Percentiles rank a stretch among this genome's conserved stretches.
Conservation (phyloP, 2,888 invertebrate species). For the Tetramorium bicarinatum region DNA sequence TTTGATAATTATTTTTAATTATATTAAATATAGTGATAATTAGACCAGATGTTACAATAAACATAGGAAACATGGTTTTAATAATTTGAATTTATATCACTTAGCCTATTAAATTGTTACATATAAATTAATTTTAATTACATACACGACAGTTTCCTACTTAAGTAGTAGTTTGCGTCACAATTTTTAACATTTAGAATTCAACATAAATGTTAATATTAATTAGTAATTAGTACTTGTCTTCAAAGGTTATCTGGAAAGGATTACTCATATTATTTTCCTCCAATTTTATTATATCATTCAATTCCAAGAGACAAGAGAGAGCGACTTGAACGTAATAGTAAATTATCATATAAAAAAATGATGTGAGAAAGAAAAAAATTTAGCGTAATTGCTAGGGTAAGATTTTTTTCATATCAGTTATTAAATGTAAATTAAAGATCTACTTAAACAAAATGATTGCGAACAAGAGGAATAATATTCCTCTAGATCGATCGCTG, state of each 20-base stretch:
- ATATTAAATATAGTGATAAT: not conserved
- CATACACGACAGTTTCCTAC: not conserved
- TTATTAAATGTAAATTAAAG: slow-evolving; percentile 1
- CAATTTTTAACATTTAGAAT: not conserved
- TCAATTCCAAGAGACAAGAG: not conserved
- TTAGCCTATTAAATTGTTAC: not conserved
- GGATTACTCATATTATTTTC: not conserved
- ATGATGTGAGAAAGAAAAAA: not conserved
- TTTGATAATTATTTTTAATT: not conserved
- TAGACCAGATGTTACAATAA: not conserved
- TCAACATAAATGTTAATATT: not conserved
- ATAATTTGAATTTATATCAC: not conserved
- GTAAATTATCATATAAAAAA: not conserved
- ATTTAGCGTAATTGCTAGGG: not conserved
- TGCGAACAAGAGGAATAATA: not conserved
- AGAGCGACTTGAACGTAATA: not conserved
- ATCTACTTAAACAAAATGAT: not conserved
- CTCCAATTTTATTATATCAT: not conserved
- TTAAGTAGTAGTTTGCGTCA: not conserved
- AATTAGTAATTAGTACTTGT: slow-evolving; percentile 9
- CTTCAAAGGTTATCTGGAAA: not conserved
- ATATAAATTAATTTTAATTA: not conserved
- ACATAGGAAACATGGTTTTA: not conserved
- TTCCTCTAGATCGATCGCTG: not conserved
- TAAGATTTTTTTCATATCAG: not conserved